Percentiles rank a stretch among this genome's conserved stretches.
Evolutionary conservation across 2,797 vertebrate genomes (phyloP).

Genomic region (Arctocebus calabarensis): DNA sequence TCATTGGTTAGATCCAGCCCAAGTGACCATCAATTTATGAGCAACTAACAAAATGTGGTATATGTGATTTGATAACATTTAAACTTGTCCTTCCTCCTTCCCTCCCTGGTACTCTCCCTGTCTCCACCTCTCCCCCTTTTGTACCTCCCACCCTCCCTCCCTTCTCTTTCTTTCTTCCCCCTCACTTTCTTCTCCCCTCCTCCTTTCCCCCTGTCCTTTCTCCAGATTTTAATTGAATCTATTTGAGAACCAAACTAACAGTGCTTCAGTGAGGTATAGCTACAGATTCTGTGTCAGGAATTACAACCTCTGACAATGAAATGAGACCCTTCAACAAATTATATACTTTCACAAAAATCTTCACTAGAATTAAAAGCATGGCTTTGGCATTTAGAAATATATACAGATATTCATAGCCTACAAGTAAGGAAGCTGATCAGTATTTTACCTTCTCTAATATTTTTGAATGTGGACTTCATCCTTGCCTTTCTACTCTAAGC

Average conservation of each 20-base stretch:
- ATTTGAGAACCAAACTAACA: background rate
- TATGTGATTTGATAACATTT: background rate
- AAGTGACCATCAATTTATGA: too few species aligned
- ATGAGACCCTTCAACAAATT: background rate
- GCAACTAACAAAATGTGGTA: too few species aligned
- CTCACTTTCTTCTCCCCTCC: accelerated
- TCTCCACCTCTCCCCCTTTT: accelerated
- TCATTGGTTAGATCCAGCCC: too few species aligned
- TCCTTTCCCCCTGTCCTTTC: background rate
- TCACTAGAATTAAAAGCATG: background rate
- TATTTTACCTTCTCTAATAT: background rate
- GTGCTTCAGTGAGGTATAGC: background rate
- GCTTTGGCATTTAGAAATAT: background rate
- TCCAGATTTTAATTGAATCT: background rate
- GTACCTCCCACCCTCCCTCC: too few species aligned
- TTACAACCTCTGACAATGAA: background rate
- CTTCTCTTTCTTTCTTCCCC: too few species aligned
- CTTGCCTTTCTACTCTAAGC: background rate
- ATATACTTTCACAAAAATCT: background rate
- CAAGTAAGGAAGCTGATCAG: accelerated
- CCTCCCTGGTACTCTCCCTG: too few species aligned
- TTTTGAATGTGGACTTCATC: background rate
- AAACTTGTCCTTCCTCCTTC: background rate
- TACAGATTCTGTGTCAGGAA: background rate
- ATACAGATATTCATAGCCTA: background rate